phyloP scores from a whole-genome alignment of 2,797 vertebrate species.

The Paratrypauchen microcephalus region DNA sequence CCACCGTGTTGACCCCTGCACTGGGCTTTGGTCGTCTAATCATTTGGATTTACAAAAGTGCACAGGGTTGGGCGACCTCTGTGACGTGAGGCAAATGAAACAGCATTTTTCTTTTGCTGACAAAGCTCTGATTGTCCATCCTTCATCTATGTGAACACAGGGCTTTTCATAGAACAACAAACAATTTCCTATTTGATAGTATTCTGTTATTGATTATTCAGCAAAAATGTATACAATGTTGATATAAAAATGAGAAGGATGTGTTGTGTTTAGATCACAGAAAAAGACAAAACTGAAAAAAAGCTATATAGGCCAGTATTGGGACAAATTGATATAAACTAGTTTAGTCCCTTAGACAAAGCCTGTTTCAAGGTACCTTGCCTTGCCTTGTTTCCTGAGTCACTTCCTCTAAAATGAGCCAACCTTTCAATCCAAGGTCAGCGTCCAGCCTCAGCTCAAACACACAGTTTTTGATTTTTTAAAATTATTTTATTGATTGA shows the following conservation, averaged over 20 bases:
- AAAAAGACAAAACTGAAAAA: background rate
- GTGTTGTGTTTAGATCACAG: no score
- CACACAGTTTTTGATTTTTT: no score
- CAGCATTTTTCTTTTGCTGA: constrained; percentile 45
- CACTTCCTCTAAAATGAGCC: no score
- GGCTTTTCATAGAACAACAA: background rate
- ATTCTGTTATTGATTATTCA: background rate
- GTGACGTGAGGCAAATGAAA: constrained; percentile 55
- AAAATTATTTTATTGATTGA: no score
- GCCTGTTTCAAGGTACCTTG: no score
- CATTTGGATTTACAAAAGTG: constrained; percentile 28
- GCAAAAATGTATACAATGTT: background rate
- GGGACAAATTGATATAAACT: no score
- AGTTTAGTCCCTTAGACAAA: no score
- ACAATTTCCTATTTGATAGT: background rate
- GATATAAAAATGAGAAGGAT: background rate
- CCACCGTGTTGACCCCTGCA: constrained; percentile 24
- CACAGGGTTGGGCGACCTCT: constrained; percentile 51
- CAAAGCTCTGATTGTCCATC: constrained; percentile 16
- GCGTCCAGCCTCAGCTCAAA: no score
- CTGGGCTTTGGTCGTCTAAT: constrained; percentile 60
- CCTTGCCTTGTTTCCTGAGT: no score
- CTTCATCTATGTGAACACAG: constrained; percentile 32
- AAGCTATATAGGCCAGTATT: background rate
- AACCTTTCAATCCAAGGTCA: no score